Percentiles rank a stretch among this genome's conserved stretches.
These are phyloP conservation scores for Crocuta crocuta DNA, from an alignment of 2,113 vertebrate species.

Conservation along the genomic window DNA sequence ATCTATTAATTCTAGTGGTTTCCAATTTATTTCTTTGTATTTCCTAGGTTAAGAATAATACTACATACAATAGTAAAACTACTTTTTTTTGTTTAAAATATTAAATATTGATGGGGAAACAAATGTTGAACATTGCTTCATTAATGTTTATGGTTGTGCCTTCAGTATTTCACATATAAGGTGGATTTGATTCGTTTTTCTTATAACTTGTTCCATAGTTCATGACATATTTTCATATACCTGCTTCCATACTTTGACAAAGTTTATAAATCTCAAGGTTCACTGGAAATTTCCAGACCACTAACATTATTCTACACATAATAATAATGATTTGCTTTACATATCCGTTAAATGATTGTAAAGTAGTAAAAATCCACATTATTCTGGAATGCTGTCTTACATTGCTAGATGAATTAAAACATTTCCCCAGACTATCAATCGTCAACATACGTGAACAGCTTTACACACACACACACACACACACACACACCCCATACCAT, in stretches of 20 bases:
- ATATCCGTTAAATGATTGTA: not conserved
- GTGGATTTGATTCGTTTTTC: not conserved
- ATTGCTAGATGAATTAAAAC: not conserved
- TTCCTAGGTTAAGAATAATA: not conserved
- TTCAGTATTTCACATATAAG: slow-evolving; percentile 1
- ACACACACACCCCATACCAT: not conserved
- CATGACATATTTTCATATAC: not conserved
- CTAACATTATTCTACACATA: not conserved
- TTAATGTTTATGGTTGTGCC: not conserved
- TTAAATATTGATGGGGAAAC: not conserved
- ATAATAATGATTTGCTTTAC: not conserved
- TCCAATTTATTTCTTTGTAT: not conserved
- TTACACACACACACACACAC: not conserved
- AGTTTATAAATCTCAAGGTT: slow-evolving; percentile 6
- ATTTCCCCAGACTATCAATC: not conserved
- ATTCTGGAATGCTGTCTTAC: not conserved
- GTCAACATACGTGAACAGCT: not conserved
- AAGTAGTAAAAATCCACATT: not conserved
- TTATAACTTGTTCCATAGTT: not conserved
- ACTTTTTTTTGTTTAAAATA: not conserved
- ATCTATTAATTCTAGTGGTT: not conserved
- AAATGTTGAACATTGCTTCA: not conserved
- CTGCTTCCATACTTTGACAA: not conserved
- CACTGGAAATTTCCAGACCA: not conserved
- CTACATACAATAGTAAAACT: not conserved